A percentile compares a stretch with the other conserved stretches of the same genome.
Conservation (phyloP, 2,797 vertebrate species). For the Malacoraja senta region DNA sequence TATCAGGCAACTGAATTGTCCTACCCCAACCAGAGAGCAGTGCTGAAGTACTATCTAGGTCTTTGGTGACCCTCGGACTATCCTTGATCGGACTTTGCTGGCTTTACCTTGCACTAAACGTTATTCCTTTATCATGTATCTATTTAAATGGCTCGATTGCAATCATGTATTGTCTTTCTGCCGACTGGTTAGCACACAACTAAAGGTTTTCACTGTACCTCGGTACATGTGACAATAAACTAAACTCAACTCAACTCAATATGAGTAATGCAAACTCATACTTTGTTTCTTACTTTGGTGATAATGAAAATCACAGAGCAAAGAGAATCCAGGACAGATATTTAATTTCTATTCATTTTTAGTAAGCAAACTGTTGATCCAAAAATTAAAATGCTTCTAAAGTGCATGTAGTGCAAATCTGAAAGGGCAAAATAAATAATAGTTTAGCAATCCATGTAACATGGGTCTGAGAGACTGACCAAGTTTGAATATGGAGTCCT, state of each 20-base stretch:
- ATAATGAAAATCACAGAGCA: not conserved
- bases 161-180: too few species aligned
- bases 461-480: not conserved
- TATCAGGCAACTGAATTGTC: too few species aligned
- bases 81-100: too few species aligned
- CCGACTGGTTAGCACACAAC: too few species aligned
- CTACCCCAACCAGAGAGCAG: too few species aligned
- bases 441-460: not conserved
- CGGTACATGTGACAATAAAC: too few species aligned
- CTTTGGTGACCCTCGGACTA: too few species aligned
- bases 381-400: not conserved
- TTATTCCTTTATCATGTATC: too few species aligned
- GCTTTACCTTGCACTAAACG: too few species aligned
- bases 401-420: not conserved
- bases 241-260: not conserved
- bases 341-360: conserved; percentile 1
- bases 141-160: too few species aligned
- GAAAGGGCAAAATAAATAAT: not conserved
- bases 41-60: too few species aligned
- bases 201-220: too few species aligned
- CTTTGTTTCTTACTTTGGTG: not conserved
- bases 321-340: not conserved
- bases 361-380: not conserved
- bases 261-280: not conserved
- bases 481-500: not conserved